Base-by-base conservation (phyloP, 30 jellyfish, hydroid and myxozoan genomes). In the Hydractinia symbiolongicarpus region DNA sequence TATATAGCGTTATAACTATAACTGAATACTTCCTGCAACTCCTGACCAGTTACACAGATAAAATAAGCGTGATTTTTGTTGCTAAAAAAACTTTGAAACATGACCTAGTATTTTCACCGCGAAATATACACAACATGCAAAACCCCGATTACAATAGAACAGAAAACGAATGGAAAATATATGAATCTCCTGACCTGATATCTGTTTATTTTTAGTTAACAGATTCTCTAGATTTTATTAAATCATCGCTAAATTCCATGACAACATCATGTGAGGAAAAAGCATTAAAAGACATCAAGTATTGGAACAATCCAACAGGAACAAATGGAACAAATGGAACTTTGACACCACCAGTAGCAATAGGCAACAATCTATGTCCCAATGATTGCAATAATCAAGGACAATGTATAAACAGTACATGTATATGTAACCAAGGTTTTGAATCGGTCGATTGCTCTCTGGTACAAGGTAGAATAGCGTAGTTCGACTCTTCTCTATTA, bases 311-410 rank as follows among this genome's bases (percentile, higher is more conserved):
- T n/a, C 86, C 77, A 72, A 64, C 74, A 64, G 44, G 44, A 30
- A 30, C 44, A 30, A 30, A 88, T 67, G n/a, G n/a, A n/a, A 9
- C 73, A 9, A 72, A 88, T 67, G 88, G 88, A 56, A 88, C 90
- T 4, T 52, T 88, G 16, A 88, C 56, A 21, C 96, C 96, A 55
- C 96, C 96, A 5, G 86, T 15, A 17, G 89, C 50, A 4, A 74
- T 88, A 7, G 94, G 74, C 54, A 83, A 88, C 58, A 77, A 44
- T 4, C 13, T 88, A 11, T 88, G 96, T 30, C 96, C 90, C 8
- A 88, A 83, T 54, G 84, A 64, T 66, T 88, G 96, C 77, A 88
- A 90, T 73, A 85, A 79, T 1, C 79, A 88, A 57, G 96, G 96
- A 53, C 13, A 49, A 5, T 88, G 96, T 69, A 78, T 58, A n/a